Evolutionary conservation across 2,113 vertebrate genomes (phyloP).

Genomic region (Hippopotamus amphibius): DNA sequence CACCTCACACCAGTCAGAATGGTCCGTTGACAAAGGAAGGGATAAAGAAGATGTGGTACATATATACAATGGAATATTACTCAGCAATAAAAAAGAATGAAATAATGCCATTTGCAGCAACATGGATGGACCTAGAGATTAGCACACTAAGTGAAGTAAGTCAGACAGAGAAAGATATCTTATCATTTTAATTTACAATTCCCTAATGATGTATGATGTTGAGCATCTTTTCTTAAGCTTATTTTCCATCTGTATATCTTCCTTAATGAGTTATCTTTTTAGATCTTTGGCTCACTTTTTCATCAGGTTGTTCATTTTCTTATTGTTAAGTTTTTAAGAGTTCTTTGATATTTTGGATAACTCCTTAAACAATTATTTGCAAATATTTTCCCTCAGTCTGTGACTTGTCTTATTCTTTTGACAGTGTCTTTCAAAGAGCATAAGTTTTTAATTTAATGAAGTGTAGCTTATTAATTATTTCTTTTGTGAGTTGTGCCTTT

Average conservation of each 20-base stretch:
- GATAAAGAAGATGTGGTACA: too few relatives aligned
- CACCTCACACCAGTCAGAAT: too few relatives aligned
- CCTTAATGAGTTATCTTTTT: neutral
- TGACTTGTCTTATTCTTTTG: neutral
- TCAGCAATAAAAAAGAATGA: too few relatives aligned
- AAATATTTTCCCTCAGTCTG: neutral
- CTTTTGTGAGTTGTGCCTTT: neutral
- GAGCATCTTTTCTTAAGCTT: neutral
- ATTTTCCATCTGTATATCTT: neutral
- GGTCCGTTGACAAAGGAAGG: too few relatives aligned
- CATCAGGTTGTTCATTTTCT: neutral
- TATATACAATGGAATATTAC: too few relatives aligned
- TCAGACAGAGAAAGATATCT: neutral
- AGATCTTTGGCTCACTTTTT: neutral
- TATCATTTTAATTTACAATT: neutral
- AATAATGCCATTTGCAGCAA: too few relatives aligned
- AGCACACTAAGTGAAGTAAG: too few relatives aligned
- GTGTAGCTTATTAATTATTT: neutral
- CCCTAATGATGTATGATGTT: neutral
- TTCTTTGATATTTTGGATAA: neutral
- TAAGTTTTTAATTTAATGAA: neutral
- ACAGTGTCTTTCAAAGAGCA: neutral
- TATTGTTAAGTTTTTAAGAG: neutral
- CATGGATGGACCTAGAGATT: too few relatives aligned
- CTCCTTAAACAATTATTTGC: neutral